Percentiles rank a stretch among this genome's conserved stretches.
These are phyloP conservation scores for Peromyscus polionotus DNA, from an alignment of 2,113 vertebrate species.

Conservation along the genomic window DNA sequence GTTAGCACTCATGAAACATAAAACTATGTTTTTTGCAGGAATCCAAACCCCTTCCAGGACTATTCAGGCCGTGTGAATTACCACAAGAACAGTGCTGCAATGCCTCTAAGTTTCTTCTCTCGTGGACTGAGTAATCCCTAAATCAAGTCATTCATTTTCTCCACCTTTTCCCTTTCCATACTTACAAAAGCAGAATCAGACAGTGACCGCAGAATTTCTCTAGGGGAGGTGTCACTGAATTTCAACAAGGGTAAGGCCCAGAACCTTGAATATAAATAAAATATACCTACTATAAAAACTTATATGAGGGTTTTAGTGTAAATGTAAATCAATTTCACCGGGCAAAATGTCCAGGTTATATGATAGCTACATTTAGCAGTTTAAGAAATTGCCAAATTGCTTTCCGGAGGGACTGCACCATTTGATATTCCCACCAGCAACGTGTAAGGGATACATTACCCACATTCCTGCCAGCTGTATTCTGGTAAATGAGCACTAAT, in stretches of 20 bases:
- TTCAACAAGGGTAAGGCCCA: not conserved
- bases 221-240: not conserved
- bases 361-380: not conserved
- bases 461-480: not conserved
- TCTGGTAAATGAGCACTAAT: not conserved
- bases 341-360: not conserved
- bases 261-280: constrained; percentile 28
- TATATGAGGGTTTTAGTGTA: not conserved
- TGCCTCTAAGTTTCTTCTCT: not conserved
- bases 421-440: not conserved
- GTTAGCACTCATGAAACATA: constrained; percentile 4
- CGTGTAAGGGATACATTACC: not conserved
- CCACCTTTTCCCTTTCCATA: not conserved
- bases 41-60: not conserved
- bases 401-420: not conserved
- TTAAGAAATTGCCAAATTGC: not conserved
- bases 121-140: not conserved
- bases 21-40: not conserved
- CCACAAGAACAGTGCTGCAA: not conserved
- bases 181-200: not conserved
- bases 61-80: not conserved
- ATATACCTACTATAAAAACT: not conserved
- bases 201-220: not conserved
- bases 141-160: constrained; percentile 6
- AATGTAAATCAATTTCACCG: not conserved